Conservation (phyloP, 2,888 invertebrate genomes). For the Aphidius colemani region DNA sequence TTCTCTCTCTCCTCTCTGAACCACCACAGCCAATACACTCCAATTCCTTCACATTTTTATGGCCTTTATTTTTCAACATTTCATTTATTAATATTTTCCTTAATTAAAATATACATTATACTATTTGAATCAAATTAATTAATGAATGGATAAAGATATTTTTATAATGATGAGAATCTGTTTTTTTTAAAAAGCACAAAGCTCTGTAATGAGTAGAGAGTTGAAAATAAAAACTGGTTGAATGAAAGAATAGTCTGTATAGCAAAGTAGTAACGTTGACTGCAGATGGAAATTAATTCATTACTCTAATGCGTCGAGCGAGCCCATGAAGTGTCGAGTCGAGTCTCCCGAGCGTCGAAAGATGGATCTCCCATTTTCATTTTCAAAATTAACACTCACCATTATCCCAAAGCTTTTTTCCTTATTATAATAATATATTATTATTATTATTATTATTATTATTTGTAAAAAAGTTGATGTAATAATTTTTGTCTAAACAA, state of each 20-base stretch:
- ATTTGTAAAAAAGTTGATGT: constrained; percentile 4
- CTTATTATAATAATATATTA: constrained; percentile 5
- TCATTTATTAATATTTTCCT: background rate
- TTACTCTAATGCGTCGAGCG: constrained; percentile 59
- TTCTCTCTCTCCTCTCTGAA: too few species aligned
- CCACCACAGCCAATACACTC: too few species aligned
- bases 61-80: background rate
- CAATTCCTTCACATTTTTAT: constrained; percentile 13
- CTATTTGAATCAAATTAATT: too few species aligned
- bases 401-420: constrained; percentile 40
- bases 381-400: constrained; percentile 59
- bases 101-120: background rate
- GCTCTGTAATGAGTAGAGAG: background rate
- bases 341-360: constrained; percentile 44
- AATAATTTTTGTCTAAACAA: too few species aligned
- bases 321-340: constrained; percentile 51
- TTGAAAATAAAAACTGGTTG: constrained; percentile 14
- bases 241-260: constrained; percentile 25
- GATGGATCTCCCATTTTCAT: constrained; percentile 59
- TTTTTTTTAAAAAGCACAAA: constrained; percentile 16
- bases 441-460: background rate
- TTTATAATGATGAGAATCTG: background rate
- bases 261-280: constrained; percentile 21
- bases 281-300: constrained; percentile 59
- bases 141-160: too few species aligned